Evolutionary conservation across 2,113 vertebrate species (phyloP).

Genomic region (Telmatochromis sp.): DNA sequence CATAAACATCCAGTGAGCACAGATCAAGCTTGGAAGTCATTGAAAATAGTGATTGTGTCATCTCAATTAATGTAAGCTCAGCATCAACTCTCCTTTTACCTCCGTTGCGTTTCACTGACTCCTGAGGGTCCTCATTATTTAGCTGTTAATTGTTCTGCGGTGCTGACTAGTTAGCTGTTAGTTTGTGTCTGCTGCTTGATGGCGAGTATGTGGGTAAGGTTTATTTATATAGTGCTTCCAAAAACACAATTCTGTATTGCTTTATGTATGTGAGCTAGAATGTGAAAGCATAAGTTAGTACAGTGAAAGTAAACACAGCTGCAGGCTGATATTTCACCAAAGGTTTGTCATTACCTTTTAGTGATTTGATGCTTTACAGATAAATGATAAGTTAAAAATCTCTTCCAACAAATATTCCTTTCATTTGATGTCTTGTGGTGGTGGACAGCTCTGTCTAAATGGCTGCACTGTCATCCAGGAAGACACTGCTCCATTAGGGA

Average conservation of each 20-base stretch:
- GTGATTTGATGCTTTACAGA: neutral
- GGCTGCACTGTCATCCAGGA: neutral
- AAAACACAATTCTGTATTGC: neutral
- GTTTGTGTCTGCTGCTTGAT: neutral
- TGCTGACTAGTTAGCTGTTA: neutral
- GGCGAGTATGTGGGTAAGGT: neutral
- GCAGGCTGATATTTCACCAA: neutral
- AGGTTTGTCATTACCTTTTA: neutral
- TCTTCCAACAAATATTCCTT: neutral
- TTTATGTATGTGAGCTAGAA: neutral
- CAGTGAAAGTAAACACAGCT: neutral
- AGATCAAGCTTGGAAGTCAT: neutral
- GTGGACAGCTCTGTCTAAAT: neutral
- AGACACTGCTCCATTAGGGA: neutral
- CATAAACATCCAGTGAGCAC: neutral
- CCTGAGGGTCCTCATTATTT: neutral
- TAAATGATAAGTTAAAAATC: fast-evolving
- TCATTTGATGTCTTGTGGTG: neutral
- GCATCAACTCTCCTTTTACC: neutral
- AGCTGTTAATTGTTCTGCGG: neutral
- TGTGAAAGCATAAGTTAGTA: neutral
- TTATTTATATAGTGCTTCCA: neutral
- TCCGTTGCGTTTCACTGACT: neutral
- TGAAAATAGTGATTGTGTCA: neutral
- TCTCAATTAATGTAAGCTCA: neutral